Percentiles rank a stretch among this genome's conserved stretches.
Conservation (phyloP, 2,888 invertebrate genomes). For the Lamellibrachia satsuma region DNA sequence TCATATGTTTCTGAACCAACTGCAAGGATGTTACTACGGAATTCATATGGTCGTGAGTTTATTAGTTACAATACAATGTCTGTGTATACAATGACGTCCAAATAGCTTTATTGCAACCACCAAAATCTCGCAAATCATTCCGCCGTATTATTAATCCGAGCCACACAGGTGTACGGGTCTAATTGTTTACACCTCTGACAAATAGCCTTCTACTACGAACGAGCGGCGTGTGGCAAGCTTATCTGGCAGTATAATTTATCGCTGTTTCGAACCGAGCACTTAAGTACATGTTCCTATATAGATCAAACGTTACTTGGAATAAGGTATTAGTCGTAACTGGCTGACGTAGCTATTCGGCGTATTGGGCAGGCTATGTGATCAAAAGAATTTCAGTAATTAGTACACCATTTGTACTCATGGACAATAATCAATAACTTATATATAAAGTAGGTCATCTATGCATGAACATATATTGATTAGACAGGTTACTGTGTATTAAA, state of each 20-base stretch:
- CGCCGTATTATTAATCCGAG: not conserved
- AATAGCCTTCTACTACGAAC: not conserved
- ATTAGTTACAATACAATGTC: no score
- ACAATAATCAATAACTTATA: not conserved
- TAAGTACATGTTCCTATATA: not conserved
- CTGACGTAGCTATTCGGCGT: not conserved
- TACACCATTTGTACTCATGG: not conserved
- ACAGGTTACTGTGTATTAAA: not conserved
- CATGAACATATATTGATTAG: not conserved
- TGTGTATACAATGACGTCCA: not conserved
- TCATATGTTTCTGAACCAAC: no score
- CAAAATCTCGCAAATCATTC: not conserved
- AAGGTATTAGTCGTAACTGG: not conserved
- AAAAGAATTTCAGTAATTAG: not conserved
- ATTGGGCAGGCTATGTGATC: not conserved
- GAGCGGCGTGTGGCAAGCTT: not conserved
- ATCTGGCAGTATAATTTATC: not conserved
- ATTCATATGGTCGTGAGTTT: no score
- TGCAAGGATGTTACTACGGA: no score
- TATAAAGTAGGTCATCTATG: not conserved
- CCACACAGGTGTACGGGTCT: not conserved
- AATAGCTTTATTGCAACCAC: not conserved
- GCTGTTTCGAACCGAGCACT: not conserved
- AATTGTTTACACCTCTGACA: slow-evolving; percentile 3
- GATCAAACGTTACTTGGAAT: not conserved